Conservation (phyloP, 2,888 invertebrate genomes). For the Habroteleia sp. region DNA sequence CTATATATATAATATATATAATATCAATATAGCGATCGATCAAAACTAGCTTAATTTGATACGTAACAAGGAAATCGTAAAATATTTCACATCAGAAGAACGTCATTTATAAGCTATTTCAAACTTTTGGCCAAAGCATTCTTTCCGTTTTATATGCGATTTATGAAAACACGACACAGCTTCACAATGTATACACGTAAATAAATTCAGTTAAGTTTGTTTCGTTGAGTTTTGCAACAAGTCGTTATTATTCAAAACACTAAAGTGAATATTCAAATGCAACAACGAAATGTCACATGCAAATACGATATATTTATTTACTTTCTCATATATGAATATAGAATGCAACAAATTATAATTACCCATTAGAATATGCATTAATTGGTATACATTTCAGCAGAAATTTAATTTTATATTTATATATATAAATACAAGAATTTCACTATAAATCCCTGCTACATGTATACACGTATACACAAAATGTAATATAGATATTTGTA, state of each 20-base stretch:
- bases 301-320: slow-evolving; percentile 1
- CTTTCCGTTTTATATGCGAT: too few species aligned
- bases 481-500: too few species aligned
- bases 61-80: slow-evolving; percentile 11
- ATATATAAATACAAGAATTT: too few species aligned
- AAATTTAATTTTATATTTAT: too few species aligned
- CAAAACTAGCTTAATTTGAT: slow-evolving; percentile 8
- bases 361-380: too few species aligned
- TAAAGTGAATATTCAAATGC: slow-evolving; percentile 4
- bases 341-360: neutral
- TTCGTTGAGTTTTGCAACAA: neutral
- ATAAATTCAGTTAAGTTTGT: neutral
- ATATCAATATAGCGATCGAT: slow-evolving; percentile 7
- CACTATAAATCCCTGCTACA: too few species aligned
- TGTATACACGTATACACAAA: too few species aligned
- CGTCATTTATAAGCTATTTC: slow-evolving; percentile 4
- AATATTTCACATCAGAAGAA: slow-evolving; percentile 1
- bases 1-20: too few species aligned
- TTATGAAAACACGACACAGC: neutral
- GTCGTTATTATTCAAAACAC: slow-evolving; percentile 7
- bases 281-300: slow-evolving; percentile 2
- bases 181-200: too few species aligned
- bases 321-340: neutral
- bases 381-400: too few species aligned
- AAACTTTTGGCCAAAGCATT: too few species aligned